Evolutionary conservation across 2,797 vertebrate genomes (phyloP), one percentile per base, ranked within the genome.

Genomic region (Anas acuta): DNA sequence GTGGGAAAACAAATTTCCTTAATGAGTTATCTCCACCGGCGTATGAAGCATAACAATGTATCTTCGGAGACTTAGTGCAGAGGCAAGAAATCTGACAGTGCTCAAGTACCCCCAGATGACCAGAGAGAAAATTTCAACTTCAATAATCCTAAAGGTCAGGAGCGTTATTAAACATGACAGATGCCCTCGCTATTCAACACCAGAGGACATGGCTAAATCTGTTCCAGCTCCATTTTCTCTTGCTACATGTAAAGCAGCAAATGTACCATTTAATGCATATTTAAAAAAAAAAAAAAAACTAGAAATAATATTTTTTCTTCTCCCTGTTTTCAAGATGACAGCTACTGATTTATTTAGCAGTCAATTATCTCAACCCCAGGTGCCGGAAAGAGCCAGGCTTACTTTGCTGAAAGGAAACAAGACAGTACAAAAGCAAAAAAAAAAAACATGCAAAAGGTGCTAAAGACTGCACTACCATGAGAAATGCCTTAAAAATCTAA

Each of bases 61-160:
- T 74, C 96, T 97, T 71, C 60, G 77, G 91, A 96, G 92, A 95
- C 41, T 62, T 28, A 25, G 84, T 28, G 23, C 73, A 64, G 73
- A 71, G 61, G 84, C 30, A 32, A 64, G 92, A 58, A 79, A 90
- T 19, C 84, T 80, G 87, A 91, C 57, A 80, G 89, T 56, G 62
- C 60, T 96, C 93, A 94, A 90, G 91, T 60, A 95, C 39, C 88
- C 90, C 82, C 82, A 45, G 57, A 91, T 72, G 89, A 95, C 91
- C 93, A 85, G 78, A 96, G 92, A 95, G 91, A 91, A 97, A 96
- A 96, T 92, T 86, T 95, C 97, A 69, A 91, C 93, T 96, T 95
- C 93, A 90, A 90, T 92, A 97, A 95, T 94, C 95, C 93, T 90
- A 94, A 97, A 97, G 96, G 95, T 95, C 96, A 97, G 95, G 81